phyloP scores from a whole-genome alignment of 2,797 vertebrate genomes.

The Sphenodon punctatus region DNA sequence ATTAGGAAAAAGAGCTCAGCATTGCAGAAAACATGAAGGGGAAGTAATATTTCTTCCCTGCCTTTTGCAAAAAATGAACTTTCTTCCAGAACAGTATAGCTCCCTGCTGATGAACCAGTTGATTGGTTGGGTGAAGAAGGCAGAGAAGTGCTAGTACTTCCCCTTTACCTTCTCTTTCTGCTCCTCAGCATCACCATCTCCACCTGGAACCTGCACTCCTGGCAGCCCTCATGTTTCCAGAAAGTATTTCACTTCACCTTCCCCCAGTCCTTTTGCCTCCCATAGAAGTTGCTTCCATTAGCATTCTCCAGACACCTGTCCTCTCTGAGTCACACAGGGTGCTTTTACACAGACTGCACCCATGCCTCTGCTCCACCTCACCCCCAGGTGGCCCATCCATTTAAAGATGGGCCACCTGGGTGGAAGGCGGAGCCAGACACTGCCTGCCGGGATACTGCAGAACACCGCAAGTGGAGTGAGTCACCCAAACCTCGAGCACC shows the following conservation, averaged over 20 bases:
- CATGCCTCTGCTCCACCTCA: too few relatives aligned
- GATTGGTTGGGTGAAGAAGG: not conserved
- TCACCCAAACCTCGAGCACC: too few relatives aligned
- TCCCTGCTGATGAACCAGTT: not conserved
- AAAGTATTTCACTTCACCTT: too few relatives aligned
- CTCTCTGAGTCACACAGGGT: not conserved
- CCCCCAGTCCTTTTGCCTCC: not conserved
- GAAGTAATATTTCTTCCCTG: not conserved
- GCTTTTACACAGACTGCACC: too few relatives aligned
- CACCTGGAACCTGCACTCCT: not conserved
- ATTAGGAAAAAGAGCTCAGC: not conserved
- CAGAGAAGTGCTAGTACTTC: not conserved
- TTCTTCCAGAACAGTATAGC: not conserved
- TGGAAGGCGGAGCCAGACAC: too few relatives aligned
- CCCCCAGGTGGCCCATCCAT: too few relatives aligned
- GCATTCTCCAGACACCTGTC: not conserved
- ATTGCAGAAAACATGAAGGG: not conserved
- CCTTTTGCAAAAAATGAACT: not conserved
- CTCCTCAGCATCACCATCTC: not conserved
- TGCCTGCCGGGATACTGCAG: too few relatives aligned
- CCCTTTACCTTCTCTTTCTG: not conserved
- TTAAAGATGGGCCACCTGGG: too few relatives aligned
- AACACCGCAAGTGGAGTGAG: too few relatives aligned
- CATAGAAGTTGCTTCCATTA: not conserved
- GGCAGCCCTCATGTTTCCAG: not conserved